These are phyloP conservation scores for Goniozus legneri DNA, from an alignment of 1,140 invertebrate species.

Conservation along the genomic window DNA sequence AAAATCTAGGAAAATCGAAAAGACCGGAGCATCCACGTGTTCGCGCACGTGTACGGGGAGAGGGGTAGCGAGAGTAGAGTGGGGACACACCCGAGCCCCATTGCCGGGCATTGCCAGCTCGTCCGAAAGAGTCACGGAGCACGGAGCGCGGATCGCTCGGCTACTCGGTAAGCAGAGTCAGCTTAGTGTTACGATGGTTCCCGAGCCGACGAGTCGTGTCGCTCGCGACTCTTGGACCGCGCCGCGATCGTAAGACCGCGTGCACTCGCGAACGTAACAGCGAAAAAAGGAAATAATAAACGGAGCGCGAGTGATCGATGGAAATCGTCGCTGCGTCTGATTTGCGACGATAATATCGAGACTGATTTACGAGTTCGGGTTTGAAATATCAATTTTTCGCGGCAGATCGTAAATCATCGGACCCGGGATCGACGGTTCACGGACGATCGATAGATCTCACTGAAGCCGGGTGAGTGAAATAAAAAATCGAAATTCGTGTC, in stretches of 20 bases:
- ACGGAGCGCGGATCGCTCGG: not conserved
- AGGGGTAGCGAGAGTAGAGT: slow-evolving; percentile 11
- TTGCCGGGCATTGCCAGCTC: slow-evolving; percentile 5
- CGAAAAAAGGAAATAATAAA: no score
- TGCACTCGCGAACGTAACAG: no score
- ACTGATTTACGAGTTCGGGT: slow-evolving; percentile 17
- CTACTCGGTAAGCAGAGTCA: not conserved
- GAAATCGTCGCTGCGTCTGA: not conserved
- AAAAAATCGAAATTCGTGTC: not conserved
- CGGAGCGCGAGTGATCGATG: no score
- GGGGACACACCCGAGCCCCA: slow-evolving; percentile 6
- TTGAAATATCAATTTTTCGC: not conserved
- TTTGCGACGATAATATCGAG: slow-evolving; percentile 11
- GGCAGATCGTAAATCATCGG: slow-evolving; percentile 4
- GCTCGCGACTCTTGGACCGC: not conserved
- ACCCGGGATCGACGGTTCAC: no score
- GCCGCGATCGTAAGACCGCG: no score
- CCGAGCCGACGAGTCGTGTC: slow-evolving; percentile 34
- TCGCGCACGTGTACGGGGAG: slow-evolving; percentile 1
- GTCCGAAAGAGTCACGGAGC: slow-evolving; percentile 3
- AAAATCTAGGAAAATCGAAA: no score
- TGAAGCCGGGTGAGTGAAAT: no score
- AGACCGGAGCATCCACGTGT: not conserved
- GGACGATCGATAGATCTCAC: no score
- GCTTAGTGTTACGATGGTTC: slow-evolving; percentile 50